phyloP scores from a whole-genome alignment of 2,797 vertebrate species.

The Thunnus albacares region DNA sequence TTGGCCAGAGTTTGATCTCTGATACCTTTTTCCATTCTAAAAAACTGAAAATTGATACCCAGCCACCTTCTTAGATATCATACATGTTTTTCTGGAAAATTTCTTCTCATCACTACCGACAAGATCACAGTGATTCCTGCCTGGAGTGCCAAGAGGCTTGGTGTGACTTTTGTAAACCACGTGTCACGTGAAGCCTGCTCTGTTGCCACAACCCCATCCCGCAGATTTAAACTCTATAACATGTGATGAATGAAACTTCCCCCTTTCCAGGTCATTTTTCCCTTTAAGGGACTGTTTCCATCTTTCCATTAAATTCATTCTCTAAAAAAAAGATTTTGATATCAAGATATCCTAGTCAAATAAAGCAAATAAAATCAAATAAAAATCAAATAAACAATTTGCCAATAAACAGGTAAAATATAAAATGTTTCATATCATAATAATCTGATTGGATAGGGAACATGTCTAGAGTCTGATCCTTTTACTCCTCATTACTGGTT shows the following conservation, averaged over 20 bases:
- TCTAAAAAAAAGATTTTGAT: neutral
- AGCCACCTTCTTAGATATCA: constrained; percentile 20
- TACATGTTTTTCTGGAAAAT: constrained; percentile 36
- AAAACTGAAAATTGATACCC: constrained; percentile 2
- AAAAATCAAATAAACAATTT: neutral
- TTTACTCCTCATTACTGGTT: neutral
- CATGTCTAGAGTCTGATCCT: constrained; percentile 5
- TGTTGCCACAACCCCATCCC: constrained; percentile 6
- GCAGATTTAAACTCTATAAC: constrained; percentile 14
- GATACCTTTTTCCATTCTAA: neutral
- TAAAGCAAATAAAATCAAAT: neutral
- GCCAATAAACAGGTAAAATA: neutral
- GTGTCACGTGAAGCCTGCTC: constrained; percentile 39
- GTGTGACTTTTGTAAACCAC: constrained; percentile 46
- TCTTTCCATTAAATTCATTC: neutral
- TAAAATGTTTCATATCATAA: neutral
- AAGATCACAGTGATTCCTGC: constrained; percentile 56
- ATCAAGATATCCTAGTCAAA: neutral
- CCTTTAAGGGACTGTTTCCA: constrained; percentile 1
- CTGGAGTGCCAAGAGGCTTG: constrained; percentile 10
- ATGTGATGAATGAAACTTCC: constrained; percentile 6
- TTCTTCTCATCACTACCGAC: constrained; percentile 42
- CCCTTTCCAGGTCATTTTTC: neutral
- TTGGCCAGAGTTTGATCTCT: constrained; percentile 5
- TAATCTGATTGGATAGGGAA: neutral